phyloP scores from a whole-genome alignment of 2,888 invertebrate species.

The Galeruca laticollis region DNA sequence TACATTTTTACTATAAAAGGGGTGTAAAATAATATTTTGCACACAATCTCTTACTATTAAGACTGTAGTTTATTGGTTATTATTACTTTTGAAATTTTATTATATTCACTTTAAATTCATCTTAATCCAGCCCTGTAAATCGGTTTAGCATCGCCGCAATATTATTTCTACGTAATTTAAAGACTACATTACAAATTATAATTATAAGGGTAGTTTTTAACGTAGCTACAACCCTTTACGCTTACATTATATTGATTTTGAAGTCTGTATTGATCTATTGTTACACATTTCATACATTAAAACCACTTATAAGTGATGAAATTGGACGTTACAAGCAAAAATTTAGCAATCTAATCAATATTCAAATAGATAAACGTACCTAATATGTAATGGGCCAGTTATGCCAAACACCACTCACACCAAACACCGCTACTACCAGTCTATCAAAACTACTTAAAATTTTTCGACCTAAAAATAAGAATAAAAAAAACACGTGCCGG shows the following conservation, averaged over 20 bases:
- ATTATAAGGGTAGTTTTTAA: no score
- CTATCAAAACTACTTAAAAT: not conserved
- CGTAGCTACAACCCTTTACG: no score
- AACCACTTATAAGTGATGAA: not conserved
- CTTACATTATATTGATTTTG: not conserved
- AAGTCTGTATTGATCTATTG: not conserved
- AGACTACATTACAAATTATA: no score
- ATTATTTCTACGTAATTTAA: no score
- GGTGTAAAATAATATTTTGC: no score
- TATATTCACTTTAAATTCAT: no score
- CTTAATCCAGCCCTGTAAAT: no score
- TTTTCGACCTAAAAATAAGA: not conserved
- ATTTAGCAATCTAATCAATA: not conserved
- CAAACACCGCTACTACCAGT: not conserved
- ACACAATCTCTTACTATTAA: no score
- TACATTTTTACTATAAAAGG: no score
- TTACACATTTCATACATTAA: not conserved
- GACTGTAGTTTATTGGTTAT: no score
- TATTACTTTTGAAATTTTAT: no score
- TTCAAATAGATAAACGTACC: not conserved
- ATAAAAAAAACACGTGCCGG: not conserved
- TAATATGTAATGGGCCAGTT: not conserved
- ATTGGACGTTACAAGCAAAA: not conserved
- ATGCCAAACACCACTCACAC: not conserved
- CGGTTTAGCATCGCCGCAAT: no score